Evolutionary conservation across 2,113 vertebrate genomes (phyloP).

Genomic region (Grus americana): DNA sequence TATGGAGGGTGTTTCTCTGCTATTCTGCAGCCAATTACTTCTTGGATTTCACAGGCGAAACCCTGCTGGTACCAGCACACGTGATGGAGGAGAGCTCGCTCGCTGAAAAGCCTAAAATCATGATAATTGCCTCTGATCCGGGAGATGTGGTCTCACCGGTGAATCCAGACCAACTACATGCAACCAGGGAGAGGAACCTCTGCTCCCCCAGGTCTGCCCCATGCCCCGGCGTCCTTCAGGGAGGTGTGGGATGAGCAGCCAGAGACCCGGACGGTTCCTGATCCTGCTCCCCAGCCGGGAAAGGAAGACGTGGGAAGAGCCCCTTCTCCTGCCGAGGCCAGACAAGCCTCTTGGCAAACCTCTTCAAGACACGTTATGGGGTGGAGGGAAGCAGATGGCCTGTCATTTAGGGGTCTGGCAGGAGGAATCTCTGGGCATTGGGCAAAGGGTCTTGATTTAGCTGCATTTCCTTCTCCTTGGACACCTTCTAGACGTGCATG

Average conservation of each 20-base stretch:
- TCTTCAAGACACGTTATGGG: not conserved
- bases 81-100: accelerated
- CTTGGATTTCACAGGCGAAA: conserved; percentile 1
- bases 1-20: conserved; percentile 45
- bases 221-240: not conserved
- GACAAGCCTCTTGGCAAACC: not conserved
- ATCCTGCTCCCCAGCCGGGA: not conserved
- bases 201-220: not conserved
- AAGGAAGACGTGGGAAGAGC: not conserved
- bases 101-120: not conserved
- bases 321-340: not conserved
- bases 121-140: not conserved
- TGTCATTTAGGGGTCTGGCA: not conserved
- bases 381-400: not conserved
- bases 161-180: not conserved
- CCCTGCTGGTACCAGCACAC: not conserved
- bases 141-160: not conserved
- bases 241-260: not conserved
- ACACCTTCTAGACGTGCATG: not conserved
- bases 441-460: not conserved
- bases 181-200: not conserved
- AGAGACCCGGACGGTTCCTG: not conserved
- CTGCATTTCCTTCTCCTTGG: not conserved
- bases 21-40: not conserved
- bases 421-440: not conserved